Evolutionary conservation across 2,888 invertebrate genomes (phyloP).

Genomic region (Harmothoe impar): DNA sequence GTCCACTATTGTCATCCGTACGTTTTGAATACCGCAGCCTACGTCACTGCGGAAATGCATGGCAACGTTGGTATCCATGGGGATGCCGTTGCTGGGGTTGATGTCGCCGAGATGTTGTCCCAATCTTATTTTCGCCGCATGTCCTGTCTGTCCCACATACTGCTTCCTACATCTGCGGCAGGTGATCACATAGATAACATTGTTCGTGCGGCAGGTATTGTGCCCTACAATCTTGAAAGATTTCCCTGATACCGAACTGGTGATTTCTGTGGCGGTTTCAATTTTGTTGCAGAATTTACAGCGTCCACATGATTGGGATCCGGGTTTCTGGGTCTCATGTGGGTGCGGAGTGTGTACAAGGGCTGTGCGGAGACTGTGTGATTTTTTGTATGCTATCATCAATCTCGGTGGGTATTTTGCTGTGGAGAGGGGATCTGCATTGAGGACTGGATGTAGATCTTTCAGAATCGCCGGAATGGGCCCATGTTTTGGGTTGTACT

Average conservation of each 20-base stretch:
- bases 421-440: background rate
- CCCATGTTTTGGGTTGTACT: background rate
- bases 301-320: background rate
- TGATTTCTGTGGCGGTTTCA: background rate
- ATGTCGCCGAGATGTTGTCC: background rate
- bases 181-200: background rate
- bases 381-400: background rate
- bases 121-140: background rate
- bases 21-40: background rate
- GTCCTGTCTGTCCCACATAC: background rate
- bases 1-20: background rate
- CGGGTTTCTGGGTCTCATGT: background rate
- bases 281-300: background rate
- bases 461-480: background rate
- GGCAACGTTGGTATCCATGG: background rate
- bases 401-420: background rate
- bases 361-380: background rate
- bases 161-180: background rate
- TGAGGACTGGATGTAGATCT: background rate
- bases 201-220: background rate
- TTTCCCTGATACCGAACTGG: background rate
- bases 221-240: background rate
- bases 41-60: background rate
- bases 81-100: background rate
- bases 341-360: background rate